These are phyloP conservation scores for Spilosoma lubricipeda DNA, from an alignment of 2,888 invertebrate genomes.

Conservation along the genomic window DNA sequence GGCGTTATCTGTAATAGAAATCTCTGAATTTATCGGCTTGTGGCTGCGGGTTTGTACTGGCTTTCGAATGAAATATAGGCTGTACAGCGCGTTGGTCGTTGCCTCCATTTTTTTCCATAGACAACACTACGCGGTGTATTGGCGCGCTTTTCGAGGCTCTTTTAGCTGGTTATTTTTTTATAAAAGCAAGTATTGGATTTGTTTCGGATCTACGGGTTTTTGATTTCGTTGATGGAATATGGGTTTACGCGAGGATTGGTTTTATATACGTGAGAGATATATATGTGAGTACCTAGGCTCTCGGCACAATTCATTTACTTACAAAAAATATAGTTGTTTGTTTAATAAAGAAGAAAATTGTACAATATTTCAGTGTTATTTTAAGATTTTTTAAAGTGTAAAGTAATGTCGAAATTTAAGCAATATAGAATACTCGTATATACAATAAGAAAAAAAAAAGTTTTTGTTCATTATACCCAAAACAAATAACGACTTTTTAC, in stretches of 20 bases:
- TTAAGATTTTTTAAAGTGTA: too few species aligned
- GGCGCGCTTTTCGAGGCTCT: conserved; percentile 58
- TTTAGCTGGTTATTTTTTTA: conserved; percentile 50
- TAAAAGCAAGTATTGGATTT: conserved; percentile 45
- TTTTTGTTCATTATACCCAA: too few species aligned
- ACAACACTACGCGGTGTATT: conserved; percentile 59
- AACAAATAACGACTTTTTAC: too few species aligned
- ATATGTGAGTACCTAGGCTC: background rate
- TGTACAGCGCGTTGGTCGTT: conserved; percentile 61
- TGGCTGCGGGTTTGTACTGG: conserved; percentile 70
- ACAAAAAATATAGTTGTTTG: background rate
- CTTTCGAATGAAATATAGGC: conserved; percentile 79
- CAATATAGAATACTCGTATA: background rate
- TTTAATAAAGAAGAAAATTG: background rate
- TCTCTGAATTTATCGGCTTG: conserved; percentile 83
- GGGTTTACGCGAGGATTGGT: conserved; percentile 1
- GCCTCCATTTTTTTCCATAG: conserved; percentile 63
- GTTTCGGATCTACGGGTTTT: conserved; percentile 51
- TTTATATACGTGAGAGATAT: too few species aligned
- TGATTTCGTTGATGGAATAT: conserved; percentile 33
- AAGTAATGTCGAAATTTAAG: background rate
- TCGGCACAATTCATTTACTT: background rate
- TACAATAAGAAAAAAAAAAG: background rate
- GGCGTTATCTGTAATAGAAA: conserved; percentile 84
- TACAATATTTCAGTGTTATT: background rate